Base-by-base conservation (phyloP, 1,140 invertebrate genomes). In the Solen grandis region DNA sequence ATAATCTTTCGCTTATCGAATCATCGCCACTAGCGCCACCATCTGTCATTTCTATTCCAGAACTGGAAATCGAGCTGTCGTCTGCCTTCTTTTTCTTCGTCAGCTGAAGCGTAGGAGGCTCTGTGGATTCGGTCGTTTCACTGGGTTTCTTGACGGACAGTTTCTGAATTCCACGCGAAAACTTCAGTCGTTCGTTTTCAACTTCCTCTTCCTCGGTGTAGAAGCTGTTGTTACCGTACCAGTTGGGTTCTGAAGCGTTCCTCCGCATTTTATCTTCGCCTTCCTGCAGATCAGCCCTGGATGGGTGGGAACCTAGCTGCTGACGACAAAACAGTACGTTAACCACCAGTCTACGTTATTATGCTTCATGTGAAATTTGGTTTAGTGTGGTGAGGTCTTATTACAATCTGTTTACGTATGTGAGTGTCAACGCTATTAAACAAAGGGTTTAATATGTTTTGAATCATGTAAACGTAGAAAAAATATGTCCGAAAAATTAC, bases 141-240 rank as follows among this genome's bases (percentile, higher is more conserved):
- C n/a, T n/a, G n/a, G n/a, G n/a, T n/a, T n/a, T n/a, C n/a, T n/a
- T n/a, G n/a, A n/a, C 41, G 2, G 69, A 36, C 57, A 59, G 60
- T 36, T 75, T n/a, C 27, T 38, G 38, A 22, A 77, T n/a, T 38
- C 33, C 63, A 22, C n/a, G 13, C 25, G 74, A 31, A 59, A 77
- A 77, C 3, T 77, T 50, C 14, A 19, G 19, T 2, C 25, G 62
- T 35, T 59, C 74, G 16, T 41, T 35, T 1, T 41, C 74, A 8
- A 77, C 52, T 57, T 77, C 74, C 10, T 77, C 74, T 5, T 66
- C 46, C 16, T 66, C 57, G 31, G 33, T 16, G 29, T 66, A 66
- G 54, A 31, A 75, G 31, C 22, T 46, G 38, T 68, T 68, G n/a
- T 77, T 68, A 41, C 74, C 74, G 36, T 77, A 77, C 74, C 74